A percentile compares a stretch with the other conserved stretches of the same genome.
phyloP scores from a whole-genome alignment of 2,888 invertebrate genomes.

The Rhagonycha fulva region DNA sequence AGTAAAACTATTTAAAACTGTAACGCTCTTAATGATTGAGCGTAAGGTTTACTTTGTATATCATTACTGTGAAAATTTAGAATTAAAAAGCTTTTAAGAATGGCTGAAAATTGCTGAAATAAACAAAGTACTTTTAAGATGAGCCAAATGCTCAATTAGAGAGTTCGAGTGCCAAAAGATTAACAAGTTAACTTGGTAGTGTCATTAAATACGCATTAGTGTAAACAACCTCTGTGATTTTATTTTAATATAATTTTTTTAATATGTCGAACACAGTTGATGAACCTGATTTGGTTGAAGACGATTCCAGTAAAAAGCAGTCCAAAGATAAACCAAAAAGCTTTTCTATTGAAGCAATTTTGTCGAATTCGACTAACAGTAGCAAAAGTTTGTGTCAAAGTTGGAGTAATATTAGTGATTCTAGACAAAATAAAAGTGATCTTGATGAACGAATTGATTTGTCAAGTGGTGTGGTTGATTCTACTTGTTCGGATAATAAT shows the following conservation, averaged over 20 bases:
- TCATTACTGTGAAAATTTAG: conserved; percentile 6
- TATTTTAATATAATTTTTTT: neutral
- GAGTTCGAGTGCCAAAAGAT: neutral
- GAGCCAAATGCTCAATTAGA: conserved; percentile 3
- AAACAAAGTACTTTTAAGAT: neutral
- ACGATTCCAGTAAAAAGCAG: neutral
- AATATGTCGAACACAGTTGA: neutral
- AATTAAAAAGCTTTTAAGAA: neutral
- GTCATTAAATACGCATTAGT: neutral
- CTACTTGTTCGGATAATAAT: conserved; percentile 12
- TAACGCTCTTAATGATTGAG: conserved; percentile 30
- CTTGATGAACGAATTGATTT: neutral
- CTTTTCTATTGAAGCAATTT: conserved; percentile 47
- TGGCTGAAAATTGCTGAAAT: conserved; percentile 1
- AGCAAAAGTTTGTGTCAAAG: neutral
- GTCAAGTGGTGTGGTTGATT: conserved; percentile 3
- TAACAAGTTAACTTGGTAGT: neutral
- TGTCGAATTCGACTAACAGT: conserved; percentile 23
- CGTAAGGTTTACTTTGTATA: conserved; percentile 26
- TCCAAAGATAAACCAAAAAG: conserved; percentile 37
- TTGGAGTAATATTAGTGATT: neutral
- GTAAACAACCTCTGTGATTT: neutral
- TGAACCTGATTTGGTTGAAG: neutral
- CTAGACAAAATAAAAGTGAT: neutral
- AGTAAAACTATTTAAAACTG: conserved; percentile 26